Conservation (phyloP, 2,113 vertebrate species). For the Helogale parvula region DNA sequence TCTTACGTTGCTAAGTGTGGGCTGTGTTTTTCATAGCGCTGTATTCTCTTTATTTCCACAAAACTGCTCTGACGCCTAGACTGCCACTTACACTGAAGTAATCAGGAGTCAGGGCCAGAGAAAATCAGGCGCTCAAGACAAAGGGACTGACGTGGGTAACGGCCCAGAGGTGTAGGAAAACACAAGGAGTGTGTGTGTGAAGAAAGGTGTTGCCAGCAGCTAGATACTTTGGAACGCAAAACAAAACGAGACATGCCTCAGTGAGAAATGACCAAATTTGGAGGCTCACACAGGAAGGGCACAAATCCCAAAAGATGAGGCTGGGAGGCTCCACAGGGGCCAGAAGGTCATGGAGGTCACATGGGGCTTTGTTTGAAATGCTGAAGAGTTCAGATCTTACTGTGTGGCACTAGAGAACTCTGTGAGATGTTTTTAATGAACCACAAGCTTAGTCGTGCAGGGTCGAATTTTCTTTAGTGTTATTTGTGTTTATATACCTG, state of each 20-base stretch:
- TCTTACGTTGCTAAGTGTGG: not conserved
- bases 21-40: not conserved
- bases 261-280: constrained; percentile 15
- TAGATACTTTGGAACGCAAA: not conserved
- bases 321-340: not conserved
- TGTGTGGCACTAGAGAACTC: not conserved
- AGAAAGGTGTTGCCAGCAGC: not conserved
- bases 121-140: not conserved
- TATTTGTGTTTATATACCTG: not conserved
- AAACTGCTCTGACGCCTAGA: not conserved
- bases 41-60: not conserved
- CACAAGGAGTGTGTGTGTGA: fast-evolving
- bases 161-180: not conserved
- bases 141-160: not conserved
- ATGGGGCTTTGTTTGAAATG: not conserved
- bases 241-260: not conserved
- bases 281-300: not conserved
- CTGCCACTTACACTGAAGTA: not conserved
- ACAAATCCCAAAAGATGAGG: not conserved
- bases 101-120: not conserved
- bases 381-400: not conserved
- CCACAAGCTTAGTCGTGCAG: not conserved
- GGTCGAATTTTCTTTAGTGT: not conserved
- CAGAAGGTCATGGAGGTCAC: not conserved
- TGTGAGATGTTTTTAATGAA: not conserved